A percentile compares a stretch with the other conserved stretches of the same genome.
These are phyloP conservation scores for Ditylenchus weischeri DNA, from an alignment of 2,888 invertebrate genomes.

Conservation along the genomic window DNA sequence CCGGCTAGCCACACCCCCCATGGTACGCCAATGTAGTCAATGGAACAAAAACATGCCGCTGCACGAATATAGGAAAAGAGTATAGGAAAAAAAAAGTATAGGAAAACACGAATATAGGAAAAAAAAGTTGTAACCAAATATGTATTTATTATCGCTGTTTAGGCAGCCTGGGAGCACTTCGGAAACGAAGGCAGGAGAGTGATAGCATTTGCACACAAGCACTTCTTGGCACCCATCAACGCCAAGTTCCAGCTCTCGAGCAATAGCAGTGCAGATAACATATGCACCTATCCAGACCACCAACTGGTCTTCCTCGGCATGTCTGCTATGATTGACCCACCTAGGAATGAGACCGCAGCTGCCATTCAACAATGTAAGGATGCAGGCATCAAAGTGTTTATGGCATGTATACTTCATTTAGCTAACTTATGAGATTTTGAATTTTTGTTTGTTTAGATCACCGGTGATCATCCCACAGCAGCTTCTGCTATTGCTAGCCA, in stretches of 20 bases:
- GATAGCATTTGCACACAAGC: constrained; percentile 53
- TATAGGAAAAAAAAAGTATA: too few relatives aligned
- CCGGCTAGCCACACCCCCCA: too few relatives aligned
- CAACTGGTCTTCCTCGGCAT: constrained; percentile 55
- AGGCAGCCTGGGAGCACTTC: constrained; percentile 52
- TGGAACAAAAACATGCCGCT: too few relatives aligned
- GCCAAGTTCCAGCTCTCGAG: constrained; percentile 29
- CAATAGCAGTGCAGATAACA: constrained; percentile 11
- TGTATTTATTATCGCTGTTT: too few relatives aligned
- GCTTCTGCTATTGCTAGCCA: constrained; percentile 53
- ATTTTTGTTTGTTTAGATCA: constrained; percentile 33
- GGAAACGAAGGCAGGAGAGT: constrained; percentile 55
- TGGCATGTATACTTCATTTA: constrained; percentile 38
- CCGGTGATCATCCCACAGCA: constrained; percentile 57
- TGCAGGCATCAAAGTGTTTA: constrained; percentile 56
- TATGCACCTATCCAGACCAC: constrained; percentile 31
- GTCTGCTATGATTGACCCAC: constrained; percentile 57
- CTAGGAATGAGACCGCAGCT: constrained; percentile 50
- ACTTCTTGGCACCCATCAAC: constrained; percentile 43
- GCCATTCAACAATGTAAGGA: constrained; percentile 56
- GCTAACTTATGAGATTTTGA: too few relatives aligned
- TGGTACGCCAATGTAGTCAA: too few relatives aligned
- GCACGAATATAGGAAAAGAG: too few relatives aligned
- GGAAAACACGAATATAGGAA: too few relatives aligned
- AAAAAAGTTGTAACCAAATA: too few relatives aligned